Base-by-base conservation (phyloP, 2,113 vertebrate genomes). In the Oplegnathus fasciatus region DNA sequence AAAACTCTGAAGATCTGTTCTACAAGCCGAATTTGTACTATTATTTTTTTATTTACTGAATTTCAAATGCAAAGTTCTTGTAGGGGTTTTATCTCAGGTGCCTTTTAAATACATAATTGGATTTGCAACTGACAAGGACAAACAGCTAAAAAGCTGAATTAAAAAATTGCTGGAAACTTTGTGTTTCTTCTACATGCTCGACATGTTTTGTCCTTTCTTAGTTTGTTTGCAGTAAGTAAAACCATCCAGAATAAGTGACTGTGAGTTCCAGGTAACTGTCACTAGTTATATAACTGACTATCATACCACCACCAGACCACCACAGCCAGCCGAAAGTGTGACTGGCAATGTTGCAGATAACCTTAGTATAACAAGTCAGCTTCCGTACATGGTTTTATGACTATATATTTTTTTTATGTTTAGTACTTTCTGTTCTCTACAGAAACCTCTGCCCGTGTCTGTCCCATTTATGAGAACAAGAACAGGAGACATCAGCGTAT, bases 391-490 rank as follows among this genome's bases (percentile, higher is more conserved):
- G n/a, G 22, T 6, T 37, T 44, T 6, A n/a, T 6, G 55, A 13
- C 70, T n/a, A 5, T 0, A 60, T 6, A 34, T 28, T 20, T 65
- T 37, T 69, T 75, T 72, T 32, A 57, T 34, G 42, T 64, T 78
- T 78, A 42, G 65, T 50, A 71, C 86, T 55, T 85, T 75, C 40
- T 75, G 78, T 85, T 81, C 76, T 76, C 79, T 50, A 9, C 74
- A 67, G 58, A 71, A 71, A 46, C 46, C 34, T 77, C 57, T 54
- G 72, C n/a, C 34, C 60, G 32, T 34, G 28, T 30, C 40, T 65
- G 85, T 85, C 82, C 88, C 84, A 88, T 76, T 90, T 85, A 66
- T 60, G 81, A 73, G 78, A 81, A 81, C 79, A 79, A 73, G 83
- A 87, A 86, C 83, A 65, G 65, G 48, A 82, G 69, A 89, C 77